A percentile compares a stretch with the other conserved stretches of the same genome.
Conservation (phyloP, 2,797 vertebrate genomes). For the Typhlichthys eigenmanni region DNA sequence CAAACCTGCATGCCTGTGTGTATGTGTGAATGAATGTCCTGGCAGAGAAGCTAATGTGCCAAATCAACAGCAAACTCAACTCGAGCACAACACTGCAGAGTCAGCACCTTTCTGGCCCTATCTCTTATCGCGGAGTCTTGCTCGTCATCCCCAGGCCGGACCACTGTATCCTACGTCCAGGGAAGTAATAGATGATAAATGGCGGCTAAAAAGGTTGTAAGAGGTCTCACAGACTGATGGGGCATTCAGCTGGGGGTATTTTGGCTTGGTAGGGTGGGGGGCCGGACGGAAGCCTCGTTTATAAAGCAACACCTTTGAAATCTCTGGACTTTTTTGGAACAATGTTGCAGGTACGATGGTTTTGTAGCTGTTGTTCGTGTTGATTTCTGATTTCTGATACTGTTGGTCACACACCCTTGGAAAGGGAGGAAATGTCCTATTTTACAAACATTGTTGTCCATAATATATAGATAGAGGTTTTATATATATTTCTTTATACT, state of each 20-base stretch:
- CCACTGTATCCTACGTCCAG: slow-evolving; percentile 47
- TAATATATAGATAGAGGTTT: slow-evolving; percentile 85
- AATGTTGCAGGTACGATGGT: slow-evolving; percentile 74
- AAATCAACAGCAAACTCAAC: slow-evolving; percentile 60
- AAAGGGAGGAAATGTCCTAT: slow-evolving; percentile 81
- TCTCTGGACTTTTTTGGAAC: slow-evolving; percentile 65
- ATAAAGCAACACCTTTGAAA: slow-evolving; percentile 61
- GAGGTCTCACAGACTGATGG: slow-evolving; percentile 58
- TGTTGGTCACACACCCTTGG: slow-evolving; percentile 73
- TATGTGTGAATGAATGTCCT: slow-evolving; percentile 61
- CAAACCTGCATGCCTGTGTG: slow-evolving; percentile 49
- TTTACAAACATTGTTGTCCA: slow-evolving; percentile 86
- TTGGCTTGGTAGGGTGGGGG: slow-evolving; percentile 44
- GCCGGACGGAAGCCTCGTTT: slow-evolving; percentile 37
- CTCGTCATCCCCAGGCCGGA: slow-evolving; percentile 39
- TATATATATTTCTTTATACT: slow-evolving; percentile 82
- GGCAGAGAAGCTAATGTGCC: slow-evolving; percentile 51
- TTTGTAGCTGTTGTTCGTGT: slow-evolving; percentile 58
- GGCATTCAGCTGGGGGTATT: slow-evolving; percentile 55
- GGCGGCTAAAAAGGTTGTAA: slow-evolving; percentile 48
- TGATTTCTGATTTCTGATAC: slow-evolving; percentile 62
- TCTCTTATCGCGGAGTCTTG: neutral
- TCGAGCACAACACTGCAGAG: slow-evolving; percentile 60
- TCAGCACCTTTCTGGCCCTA: slow-evolving; percentile 36
- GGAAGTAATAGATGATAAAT: slow-evolving; percentile 54